phyloP scores from a whole-genome alignment of 2,888 invertebrate genomes.

The Pediacus dermestoides region DNA sequence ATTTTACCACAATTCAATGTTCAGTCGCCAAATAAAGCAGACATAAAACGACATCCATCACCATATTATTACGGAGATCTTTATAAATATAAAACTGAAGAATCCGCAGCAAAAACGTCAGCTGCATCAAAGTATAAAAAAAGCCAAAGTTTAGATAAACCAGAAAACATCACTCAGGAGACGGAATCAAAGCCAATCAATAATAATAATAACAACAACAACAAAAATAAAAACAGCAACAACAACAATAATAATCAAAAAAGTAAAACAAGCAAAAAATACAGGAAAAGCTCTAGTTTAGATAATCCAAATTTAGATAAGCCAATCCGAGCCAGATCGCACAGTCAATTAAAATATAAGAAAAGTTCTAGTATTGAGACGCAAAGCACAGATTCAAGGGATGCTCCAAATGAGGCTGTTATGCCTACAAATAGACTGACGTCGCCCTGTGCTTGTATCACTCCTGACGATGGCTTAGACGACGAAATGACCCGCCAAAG shows the following conservation, averaged over 20 bases:
- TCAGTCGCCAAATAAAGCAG: slow-evolving; percentile 55
- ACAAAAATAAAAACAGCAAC: slow-evolving; percentile 4
- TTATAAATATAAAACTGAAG: slow-evolving; percentile 52
- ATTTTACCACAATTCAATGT: slow-evolving; percentile 45
- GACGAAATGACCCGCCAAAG: slow-evolving; percentile 61
- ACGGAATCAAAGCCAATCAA: slow-evolving; percentile 20
- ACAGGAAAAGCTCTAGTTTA: slow-evolving; percentile 41
- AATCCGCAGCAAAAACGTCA: slow-evolving; percentile 19
- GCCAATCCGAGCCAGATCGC: slow-evolving; percentile 46
- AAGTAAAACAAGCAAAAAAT: slow-evolving; percentile 31
- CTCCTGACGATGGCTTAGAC: slow-evolving; percentile 59
- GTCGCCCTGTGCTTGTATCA: slow-evolving; percentile 71
- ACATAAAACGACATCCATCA: slow-evolving; percentile 67
- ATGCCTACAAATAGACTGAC: slow-evolving; percentile 71
- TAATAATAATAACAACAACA: slow-evolving; percentile 6
- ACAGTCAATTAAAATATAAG: slow-evolving; percentile 51
- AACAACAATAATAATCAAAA: slow-evolving; percentile 21
- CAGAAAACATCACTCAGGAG: slow-evolving; percentile 29
- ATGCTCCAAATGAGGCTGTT: slow-evolving; percentile 55
- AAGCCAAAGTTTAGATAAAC: slow-evolving; percentile 43
- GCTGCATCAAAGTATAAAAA: slow-evolving; percentile 29
- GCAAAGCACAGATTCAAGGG: slow-evolving; percentile 64
- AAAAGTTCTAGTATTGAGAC: slow-evolving; percentile 73
- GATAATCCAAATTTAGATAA: slow-evolving; percentile 37
- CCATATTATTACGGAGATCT: slow-evolving; percentile 82